phyloP scores from a whole-genome alignment of 2,113 vertebrate genomes.

The Pantherophis guttatus region DNA sequence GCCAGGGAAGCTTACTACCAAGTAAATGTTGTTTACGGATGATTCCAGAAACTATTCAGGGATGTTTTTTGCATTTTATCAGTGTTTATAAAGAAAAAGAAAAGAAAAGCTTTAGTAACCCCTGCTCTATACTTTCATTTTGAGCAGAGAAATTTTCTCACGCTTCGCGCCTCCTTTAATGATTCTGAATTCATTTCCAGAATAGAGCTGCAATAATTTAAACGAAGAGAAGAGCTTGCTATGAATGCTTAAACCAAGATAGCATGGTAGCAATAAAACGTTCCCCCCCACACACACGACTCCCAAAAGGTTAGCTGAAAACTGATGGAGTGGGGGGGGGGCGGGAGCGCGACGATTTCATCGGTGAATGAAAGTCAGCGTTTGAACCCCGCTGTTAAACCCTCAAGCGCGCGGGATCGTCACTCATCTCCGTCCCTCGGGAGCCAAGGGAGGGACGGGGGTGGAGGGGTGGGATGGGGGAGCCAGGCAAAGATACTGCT shows the following conservation, averaged over 20 bases:
- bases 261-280: background rate
- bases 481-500: background rate
- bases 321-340: background rate
- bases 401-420: background rate
- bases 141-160: background rate
- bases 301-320: background rate
- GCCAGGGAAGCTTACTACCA: background rate
- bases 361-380: background rate
- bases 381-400: background rate
- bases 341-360: background rate
- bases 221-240: background rate
- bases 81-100: background rate
- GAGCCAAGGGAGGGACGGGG: background rate
- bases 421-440: background rate
- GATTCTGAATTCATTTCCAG: background rate
- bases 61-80: background rate
- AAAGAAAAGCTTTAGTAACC: background rate
- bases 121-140: background rate
- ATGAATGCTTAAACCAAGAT: background rate
- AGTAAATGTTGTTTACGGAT: background rate
- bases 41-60: background rate
- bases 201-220: background rate
- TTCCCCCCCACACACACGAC: background rate
- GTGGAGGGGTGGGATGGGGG: no score
- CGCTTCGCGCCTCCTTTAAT: background rate